Base-by-base conservation (phyloP, 2,113 vertebrate genomes). In the Archilochus colubris region DNA sequence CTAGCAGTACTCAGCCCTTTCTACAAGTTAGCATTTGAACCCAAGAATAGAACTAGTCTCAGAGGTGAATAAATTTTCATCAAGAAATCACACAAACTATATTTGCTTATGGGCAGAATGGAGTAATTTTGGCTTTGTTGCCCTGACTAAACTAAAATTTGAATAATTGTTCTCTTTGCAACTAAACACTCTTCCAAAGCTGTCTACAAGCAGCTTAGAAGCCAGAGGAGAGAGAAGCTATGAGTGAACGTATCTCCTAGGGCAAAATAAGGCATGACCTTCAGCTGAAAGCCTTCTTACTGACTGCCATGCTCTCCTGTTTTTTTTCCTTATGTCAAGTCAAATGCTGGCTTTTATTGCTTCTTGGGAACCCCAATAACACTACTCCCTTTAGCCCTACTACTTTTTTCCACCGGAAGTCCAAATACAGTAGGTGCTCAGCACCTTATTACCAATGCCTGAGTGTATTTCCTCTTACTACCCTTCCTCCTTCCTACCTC, bases 101-200 rank as follows among this genome's bases (percentile, higher is more conserved):
- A 40, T 70, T 83, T 81, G 84, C 59, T 30, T 59, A 33, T 38
- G n/a, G 15, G 61, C 7, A 78, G 28, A 77, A 69, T 36, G 3
- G 2, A 40, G 7, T 64, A 43, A 66, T 94, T 73, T 58, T 62
- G 21, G 23, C 7, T 83, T 80, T 57, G 50, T 15, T 86, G 36
- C 21, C 43, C 61, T 43, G 12, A 25, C 58, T 85, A 91, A 85
- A 72, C 15, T 61, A 79, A 55, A 91, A 79, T 30, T 33, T 17
- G 33, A 78, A 12, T 75, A 70, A 59, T 20, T 85, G 30, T 85
- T 84, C 38, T 93, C 36, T 75, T 87, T 79, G 38, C 69, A 80
- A 68, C 19, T 43, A 69, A 82, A 55, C 33, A 25, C 17, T 23
- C 38, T 38, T 67, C 6, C 31, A 15, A 6, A 78, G 14, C 11